phyloP scores from a whole-genome alignment of 2,888 invertebrate genomes.

The Halictus quadricinctus region DNA sequence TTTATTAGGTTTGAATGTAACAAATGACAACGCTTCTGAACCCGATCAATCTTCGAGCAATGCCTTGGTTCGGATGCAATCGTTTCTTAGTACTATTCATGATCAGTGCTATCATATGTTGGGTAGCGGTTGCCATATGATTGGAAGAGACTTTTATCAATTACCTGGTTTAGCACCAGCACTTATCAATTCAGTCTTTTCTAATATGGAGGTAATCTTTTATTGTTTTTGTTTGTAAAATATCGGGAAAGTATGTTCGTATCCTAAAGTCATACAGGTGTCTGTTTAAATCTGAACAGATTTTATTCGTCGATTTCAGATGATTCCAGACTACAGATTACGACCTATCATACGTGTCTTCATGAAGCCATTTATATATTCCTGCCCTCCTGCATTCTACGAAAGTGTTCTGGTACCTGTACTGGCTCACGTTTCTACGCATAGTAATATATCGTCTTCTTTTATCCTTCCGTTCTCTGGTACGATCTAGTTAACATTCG shows the following conservation, averaged over 20 bases:
- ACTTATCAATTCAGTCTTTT: slow-evolving; percentile 88
- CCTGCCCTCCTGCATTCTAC: slow-evolving; percentile 93
- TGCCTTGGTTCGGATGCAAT: slow-evolving; percentile 92
- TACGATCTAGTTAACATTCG: neutral
- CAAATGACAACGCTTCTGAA: slow-evolving; percentile 77
- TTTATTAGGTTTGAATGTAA: slow-evolving; percentile 86
- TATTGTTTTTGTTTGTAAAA: neutral
- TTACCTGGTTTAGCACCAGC: slow-evolving; percentile 89
- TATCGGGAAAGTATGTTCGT: neutral
- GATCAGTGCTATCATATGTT: slow-evolving; percentile 92
- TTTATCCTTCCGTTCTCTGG: neutral
- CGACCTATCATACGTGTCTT: slow-evolving; percentile 92
- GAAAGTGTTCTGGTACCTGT: slow-evolving; percentile 90
- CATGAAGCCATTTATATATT: slow-evolving; percentile 92
- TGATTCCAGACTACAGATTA: slow-evolving; percentile 93
- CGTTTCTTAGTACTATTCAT: slow-evolving; percentile 90
- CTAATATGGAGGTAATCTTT: slow-evolving; percentile 85
- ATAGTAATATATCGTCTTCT: slow-evolving; percentile 84
- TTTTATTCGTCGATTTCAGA: slow-evolving; percentile 80
- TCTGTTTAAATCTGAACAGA: neutral
- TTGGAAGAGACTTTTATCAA: slow-evolving; percentile 94
- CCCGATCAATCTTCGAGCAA: slow-evolving; percentile 83
- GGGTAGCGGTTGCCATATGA: slow-evolving; percentile 84
- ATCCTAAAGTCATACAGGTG: neutral
- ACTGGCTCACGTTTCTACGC: slow-evolving; percentile 89